phyloP scores from a whole-genome alignment of 2,888 invertebrate genomes.

The Caradrina kadenii region DNA sequence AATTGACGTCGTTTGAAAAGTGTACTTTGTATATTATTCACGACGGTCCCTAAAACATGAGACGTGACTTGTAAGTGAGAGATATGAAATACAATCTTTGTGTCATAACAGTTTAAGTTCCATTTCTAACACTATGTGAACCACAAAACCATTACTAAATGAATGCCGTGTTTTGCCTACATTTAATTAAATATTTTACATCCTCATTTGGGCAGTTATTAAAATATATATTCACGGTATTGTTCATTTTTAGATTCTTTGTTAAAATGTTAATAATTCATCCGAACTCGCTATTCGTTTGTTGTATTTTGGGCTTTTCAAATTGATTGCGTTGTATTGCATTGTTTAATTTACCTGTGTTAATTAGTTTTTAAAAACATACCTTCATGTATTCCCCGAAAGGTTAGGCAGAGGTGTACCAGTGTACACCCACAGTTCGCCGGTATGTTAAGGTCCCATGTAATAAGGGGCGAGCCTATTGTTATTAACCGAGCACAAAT shows the following conservation, averaged over 20 bases:
- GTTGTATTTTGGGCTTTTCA: slow-evolving; percentile 35
- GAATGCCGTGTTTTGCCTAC: slow-evolving; percentile 6
- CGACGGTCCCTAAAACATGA: slow-evolving; percentile 28
- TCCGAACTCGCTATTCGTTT: slow-evolving; percentile 35
- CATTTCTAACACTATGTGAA: slow-evolving; percentile 20
- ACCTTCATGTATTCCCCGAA: no score
- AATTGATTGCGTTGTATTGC: slow-evolving; percentile 26
- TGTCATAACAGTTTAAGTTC: slow-evolving; percentile 17
- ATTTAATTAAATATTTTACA: slow-evolving; percentile 33
- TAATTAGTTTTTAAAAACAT: slow-evolving; percentile 2
- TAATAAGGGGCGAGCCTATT: no score
- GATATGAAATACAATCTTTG: slow-evolving; percentile 29
- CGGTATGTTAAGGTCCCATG: no score
- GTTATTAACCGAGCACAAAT: no score
- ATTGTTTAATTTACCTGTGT: slow-evolving; percentile 7
- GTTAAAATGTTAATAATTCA: slow-evolving; percentile 25
- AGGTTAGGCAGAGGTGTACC: no score
- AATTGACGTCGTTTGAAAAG: slow-evolving; percentile 57
- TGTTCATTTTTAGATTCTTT: slow-evolving; percentile 43
- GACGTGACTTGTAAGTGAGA: slow-evolving; percentile 19
- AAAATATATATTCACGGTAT: slow-evolving; percentile 14
- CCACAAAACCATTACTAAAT: slow-evolving; percentile 35
- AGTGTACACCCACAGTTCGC: no score
- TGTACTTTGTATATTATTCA: slow-evolving; percentile 50
- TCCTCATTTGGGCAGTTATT: slow-evolving; percentile 21